These are phyloP conservation scores for Cephus pygmeus DNA, from an alignment of 2,888 invertebrate genomes.

Conservation along the genomic window DNA sequence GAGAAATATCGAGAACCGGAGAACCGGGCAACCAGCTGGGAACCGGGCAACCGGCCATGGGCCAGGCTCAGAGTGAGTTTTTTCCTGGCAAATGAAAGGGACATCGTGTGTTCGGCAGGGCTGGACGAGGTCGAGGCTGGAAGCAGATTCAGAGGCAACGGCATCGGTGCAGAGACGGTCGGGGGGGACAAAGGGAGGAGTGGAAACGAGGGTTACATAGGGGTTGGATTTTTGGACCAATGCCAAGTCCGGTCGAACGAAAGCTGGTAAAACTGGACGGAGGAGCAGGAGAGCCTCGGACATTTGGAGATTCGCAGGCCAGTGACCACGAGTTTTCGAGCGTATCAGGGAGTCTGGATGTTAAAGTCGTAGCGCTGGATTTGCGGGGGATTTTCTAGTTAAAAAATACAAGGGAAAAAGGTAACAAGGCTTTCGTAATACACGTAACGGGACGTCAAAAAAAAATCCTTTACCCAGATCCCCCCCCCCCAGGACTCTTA, in stretches of 20 bases:
- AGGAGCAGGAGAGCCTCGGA: background rate
- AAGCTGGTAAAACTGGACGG: conserved; percentile 10
- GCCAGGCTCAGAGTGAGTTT: conserved; percentile 9
- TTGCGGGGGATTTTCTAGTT: conserved; percentile 34
- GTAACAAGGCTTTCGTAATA: background rate
- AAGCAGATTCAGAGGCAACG: background rate
- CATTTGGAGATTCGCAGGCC: conserved; percentile 4
- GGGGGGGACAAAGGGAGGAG: background rate
- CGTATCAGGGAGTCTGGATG: conserved; percentile 21
- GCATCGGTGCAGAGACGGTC: background rate
- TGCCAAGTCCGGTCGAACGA: conserved; percentile 32
- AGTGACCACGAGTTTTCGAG: conserved; percentile 17
- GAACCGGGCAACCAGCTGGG: background rate
- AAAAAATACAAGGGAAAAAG: conserved; percentile 27
- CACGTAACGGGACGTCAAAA: background rate
- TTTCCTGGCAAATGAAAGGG: conserved; percentile 31
- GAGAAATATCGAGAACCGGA: background rate
- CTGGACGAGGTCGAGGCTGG: background rate
- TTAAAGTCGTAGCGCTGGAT: conserved; percentile 27
- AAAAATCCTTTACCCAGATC: background rate
- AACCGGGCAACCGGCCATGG: background rate
- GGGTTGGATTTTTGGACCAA: conserved; percentile 30
- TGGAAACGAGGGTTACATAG: background rate
- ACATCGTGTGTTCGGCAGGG: conserved; percentile 11
- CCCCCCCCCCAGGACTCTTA: background rate